A percentile compares a stretch with the other conserved stretches of the same genome.
Conservation (phyloP, 2,113 vertebrate genomes). For the Phyllostomus discolor region DNA sequence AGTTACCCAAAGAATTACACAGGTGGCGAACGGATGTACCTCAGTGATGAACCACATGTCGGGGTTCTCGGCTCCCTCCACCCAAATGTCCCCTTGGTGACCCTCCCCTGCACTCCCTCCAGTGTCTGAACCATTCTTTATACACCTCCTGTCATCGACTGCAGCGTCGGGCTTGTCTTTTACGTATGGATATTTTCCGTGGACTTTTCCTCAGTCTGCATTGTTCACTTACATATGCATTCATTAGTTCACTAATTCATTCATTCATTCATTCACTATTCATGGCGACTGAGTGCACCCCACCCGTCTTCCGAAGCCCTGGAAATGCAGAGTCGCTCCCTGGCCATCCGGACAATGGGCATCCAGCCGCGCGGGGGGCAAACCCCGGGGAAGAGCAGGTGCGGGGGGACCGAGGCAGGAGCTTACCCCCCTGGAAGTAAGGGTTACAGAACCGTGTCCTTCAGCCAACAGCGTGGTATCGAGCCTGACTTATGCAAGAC, state of each 20-base stretch:
- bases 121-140: background rate
- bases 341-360: background rate
- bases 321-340: background rate
- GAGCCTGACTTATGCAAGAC: background rate
- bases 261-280: background rate
- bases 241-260: background rate
- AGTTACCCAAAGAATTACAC: background rate
- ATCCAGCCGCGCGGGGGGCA: background rate
- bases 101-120: background rate
- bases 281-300: background rate
- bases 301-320: background rate
- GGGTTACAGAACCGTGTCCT: background rate
- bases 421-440: background rate
- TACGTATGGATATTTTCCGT: background rate
- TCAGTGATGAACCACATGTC: background rate
- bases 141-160: background rate
- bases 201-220: background rate
- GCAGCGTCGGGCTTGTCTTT: background rate
- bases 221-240: background rate
- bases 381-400: background rate
- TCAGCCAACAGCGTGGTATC: background rate
- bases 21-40: fast-evolving
- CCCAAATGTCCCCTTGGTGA: background rate
- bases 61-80: too few relatives aligned
- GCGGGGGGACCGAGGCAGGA: background rate